phyloP scores from a whole-genome alignment of 2,113 vertebrate species.

The Gymnorhina tibicen region DNA sequence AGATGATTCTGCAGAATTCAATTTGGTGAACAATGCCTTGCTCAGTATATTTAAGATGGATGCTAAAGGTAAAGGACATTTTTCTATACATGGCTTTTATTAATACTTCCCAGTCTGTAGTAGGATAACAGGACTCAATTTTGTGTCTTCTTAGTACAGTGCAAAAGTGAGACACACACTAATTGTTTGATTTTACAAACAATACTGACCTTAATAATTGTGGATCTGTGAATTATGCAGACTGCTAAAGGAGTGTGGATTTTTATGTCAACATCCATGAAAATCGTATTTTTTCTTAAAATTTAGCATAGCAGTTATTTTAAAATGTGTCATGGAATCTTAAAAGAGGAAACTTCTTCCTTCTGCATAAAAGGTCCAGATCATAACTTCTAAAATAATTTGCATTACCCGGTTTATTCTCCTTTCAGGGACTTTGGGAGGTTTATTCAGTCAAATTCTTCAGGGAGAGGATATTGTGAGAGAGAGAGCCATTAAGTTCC shows the following conservation, averaged over 20 bases:
- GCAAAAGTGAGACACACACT: neutral
- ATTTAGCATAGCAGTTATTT: neutral
- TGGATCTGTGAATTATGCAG: neutral
- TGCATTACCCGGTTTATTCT: neutral
- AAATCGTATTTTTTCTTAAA: neutral
- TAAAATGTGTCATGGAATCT: neutral
- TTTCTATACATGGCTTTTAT: neutral
- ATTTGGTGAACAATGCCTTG: conserved; percentile 91
- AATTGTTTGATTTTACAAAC: neutral
- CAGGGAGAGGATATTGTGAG: conserved; percentile 96
- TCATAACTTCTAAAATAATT: neutral
- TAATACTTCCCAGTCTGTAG: neutral
- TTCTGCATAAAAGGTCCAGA: neutral
- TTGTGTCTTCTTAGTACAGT: neutral
- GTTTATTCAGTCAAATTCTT: conserved; percentile 97
- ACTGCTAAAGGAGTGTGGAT: neutral
- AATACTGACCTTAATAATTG: neutral
- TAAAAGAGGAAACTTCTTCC: neutral
- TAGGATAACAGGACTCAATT: neutral
- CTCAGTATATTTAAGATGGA: conserved; percentile 98
- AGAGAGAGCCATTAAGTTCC: conserved; percentile 94
- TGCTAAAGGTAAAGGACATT: conserved; percentile 83
- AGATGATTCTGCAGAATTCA: conserved; percentile 98
- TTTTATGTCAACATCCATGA: neutral
- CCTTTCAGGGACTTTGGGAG: conserved; percentile 87